Conservation (phyloP, 2,113 vertebrate genomes). For the Cebidichthys violaceus region DNA sequence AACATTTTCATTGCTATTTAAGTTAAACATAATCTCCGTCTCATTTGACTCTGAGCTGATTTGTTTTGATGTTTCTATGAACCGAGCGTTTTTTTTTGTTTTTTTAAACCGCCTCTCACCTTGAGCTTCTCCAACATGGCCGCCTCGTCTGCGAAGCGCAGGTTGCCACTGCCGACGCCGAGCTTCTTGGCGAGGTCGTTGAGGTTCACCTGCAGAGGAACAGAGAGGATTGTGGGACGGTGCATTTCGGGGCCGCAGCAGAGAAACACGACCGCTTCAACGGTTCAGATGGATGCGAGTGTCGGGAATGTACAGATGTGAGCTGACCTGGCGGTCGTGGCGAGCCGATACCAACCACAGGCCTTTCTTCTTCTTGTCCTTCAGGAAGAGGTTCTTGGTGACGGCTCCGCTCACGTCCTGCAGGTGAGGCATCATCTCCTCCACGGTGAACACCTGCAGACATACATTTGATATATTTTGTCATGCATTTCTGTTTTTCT, state of each 20-base stretch:
- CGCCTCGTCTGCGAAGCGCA: constrained; percentile 91
- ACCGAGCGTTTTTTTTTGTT: too few species aligned
- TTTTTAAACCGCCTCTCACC: too few species aligned
- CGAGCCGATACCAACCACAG: constrained; percentile 91
- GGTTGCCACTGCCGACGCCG: constrained; percentile 89
- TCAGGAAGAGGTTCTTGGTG: constrained; percentile 95
- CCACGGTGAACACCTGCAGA: constrained; percentile 92
- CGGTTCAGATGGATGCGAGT: background rate
- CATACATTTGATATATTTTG: background rate
- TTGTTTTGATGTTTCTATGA: background rate
- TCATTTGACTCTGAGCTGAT: background rate
- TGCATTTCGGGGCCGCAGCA: background rate
- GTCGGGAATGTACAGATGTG: background rate
- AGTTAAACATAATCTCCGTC: background rate
- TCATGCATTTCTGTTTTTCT: background rate
- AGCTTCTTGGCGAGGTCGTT: constrained; percentile 93
- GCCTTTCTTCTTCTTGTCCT: constrained; percentile 95
- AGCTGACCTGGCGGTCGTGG: constrained; percentile 88
- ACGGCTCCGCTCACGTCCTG: constrained; percentile 88
- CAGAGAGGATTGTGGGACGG: constrained; percentile 15
- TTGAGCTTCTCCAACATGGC: constrained; percentile 91
- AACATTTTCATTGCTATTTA: background rate
- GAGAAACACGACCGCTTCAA: background rate
- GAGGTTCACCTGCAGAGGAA: constrained; percentile 80
- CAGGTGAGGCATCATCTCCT: constrained; percentile 96